These are phyloP conservation scores for Meteorus sp. DNA, from an alignment of 1,140 invertebrate species.

Conservation along the genomic window DNA sequence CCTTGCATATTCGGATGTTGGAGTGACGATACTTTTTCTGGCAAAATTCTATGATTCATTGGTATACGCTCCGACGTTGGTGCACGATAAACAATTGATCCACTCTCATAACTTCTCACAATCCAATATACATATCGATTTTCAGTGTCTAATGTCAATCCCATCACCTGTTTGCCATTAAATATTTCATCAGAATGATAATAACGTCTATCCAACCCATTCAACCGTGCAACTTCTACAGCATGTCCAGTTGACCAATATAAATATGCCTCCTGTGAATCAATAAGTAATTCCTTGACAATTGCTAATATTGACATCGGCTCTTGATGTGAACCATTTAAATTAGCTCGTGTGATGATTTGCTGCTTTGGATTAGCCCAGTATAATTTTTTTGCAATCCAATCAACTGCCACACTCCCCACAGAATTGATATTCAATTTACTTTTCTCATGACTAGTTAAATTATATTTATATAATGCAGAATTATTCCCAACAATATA, in stretches of 20 bases:
- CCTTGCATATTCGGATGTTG: constrained; percentile 61
- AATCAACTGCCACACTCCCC: constrained; percentile 81
- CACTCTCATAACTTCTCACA: constrained; percentile 69
- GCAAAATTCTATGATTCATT: constrained; percentile 47
- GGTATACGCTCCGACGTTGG: constrained; percentile 63
- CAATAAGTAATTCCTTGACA: constrained; percentile 79
- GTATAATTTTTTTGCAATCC: constrained; percentile 85
- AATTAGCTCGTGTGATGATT: constrained; percentile 68
- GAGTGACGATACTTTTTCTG: constrained; percentile 55
- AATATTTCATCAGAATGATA: constrained; percentile 77
- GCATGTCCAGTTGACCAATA: constrained; percentile 87
- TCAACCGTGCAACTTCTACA: constrained; percentile 76
- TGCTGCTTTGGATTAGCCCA: constrained; percentile 87
- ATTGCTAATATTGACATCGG: constrained; percentile 76
- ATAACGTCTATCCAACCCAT: constrained; percentile 73
- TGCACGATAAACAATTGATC: constrained; percentile 72
- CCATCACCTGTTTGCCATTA: constrained; percentile 80
- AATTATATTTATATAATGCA: constrained; percentile 71
- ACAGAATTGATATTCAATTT: constrained; percentile 71
- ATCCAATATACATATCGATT: constrained; percentile 78
- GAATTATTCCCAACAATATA: constrained; percentile 77
- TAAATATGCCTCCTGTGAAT: constrained; percentile 77
- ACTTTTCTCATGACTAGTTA: constrained; percentile 62
- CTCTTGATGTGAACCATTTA: constrained; percentile 71
- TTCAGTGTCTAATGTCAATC: constrained; percentile 77